Conservation (phyloP, 2,797 vertebrate species). For the Otus scops region DNA sequence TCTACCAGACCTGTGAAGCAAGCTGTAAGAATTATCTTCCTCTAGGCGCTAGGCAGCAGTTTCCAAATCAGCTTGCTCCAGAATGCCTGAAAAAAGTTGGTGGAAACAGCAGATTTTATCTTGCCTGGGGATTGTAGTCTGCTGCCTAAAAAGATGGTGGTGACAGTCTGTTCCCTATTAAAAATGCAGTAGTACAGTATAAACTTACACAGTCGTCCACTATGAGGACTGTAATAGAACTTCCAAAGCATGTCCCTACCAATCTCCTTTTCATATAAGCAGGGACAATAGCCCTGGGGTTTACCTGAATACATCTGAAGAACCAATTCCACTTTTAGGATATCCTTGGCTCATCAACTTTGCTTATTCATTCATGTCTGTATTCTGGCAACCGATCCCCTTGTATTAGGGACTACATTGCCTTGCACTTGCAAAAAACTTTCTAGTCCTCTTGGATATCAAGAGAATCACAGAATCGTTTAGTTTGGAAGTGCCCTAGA, state of each 20-base stretch:
- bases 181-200: constrained; percentile 16
- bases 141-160: background rate
- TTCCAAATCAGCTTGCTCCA: constrained; percentile 29
- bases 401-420: background rate
- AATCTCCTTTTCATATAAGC: background rate
- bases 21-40: constrained; percentile 34
- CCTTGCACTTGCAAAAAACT: background rate
- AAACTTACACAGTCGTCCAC: background rate
- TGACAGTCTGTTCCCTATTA: constrained; percentile 39
- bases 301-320: background rate
- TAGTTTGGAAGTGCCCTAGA: background rate
- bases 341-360: background rate
- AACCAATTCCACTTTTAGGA: background rate
- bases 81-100: constrained; percentile 22
- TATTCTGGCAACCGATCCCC: background rate
- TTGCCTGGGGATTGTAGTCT: constrained; percentile 11
- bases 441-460: background rate
- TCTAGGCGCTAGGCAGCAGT: background rate
- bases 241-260: background rate
- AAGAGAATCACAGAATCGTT: background rate
- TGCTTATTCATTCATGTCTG: background rate
- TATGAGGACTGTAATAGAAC: background rate
- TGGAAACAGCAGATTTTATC: constrained; percentile 50
- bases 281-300: background rate
- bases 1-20: constrained; percentile 24